Evolutionary conservation across 2,888 invertebrate genomes (phyloP).

Genomic region (Zygogramma bicolorata): DNA sequence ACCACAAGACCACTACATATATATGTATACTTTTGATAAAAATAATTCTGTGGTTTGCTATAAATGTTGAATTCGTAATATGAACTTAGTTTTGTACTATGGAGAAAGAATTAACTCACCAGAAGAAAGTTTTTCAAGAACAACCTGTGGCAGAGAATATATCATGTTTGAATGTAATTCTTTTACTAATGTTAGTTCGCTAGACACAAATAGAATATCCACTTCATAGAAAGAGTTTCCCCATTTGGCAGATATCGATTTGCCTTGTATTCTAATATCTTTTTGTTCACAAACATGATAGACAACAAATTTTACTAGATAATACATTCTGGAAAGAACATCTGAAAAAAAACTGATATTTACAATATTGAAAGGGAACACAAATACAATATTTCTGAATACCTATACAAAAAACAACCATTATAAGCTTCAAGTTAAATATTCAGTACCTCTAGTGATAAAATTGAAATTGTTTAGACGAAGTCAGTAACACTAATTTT

Average conservation of each 20-base stretch:
- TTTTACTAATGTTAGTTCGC: neutral
- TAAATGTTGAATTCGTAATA: neutral
- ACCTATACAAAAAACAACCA: neutral
- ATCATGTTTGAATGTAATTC: neutral
- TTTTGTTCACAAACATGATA: neutral
- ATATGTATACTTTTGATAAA: no score
- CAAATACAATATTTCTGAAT: neutral
- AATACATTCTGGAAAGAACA: neutral
- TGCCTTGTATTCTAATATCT: neutral
- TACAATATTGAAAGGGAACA: neutral
- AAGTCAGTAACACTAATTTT: no score
- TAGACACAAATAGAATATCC: neutral
- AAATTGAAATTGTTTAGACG: no score
- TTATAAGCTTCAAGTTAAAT: no score
- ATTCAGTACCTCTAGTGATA: no score
- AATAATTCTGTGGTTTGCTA: no score
- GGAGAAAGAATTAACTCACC: neutral
- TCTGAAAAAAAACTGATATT: neutral
- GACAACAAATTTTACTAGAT: neutral
- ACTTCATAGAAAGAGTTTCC: neutral
- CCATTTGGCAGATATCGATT: neutral
- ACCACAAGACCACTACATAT: no score
- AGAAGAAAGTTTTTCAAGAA: neutral
- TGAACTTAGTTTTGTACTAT: neutral
- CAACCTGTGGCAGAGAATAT: neutral